Conservation (phyloP, 1,140 invertebrate genomes). For the Babylonia areolata region DNA sequence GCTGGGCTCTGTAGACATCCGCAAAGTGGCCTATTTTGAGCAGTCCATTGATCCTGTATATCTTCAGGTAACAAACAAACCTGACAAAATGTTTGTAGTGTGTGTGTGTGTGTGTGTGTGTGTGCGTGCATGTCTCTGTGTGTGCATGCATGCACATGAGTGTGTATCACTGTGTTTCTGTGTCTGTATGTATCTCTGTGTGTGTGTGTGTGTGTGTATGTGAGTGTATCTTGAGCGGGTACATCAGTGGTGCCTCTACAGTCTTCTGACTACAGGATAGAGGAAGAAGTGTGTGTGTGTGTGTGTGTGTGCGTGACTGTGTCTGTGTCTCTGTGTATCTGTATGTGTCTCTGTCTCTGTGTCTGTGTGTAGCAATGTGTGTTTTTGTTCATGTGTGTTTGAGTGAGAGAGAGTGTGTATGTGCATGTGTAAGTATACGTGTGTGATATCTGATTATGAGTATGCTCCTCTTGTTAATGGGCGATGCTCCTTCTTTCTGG, state of each 20-base stretch:
- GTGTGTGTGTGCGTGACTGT: not conserved
- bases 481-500: too few species aligned
- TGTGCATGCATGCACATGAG: not conserved
- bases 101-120: conserved; percentile 5
- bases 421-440: too few species aligned
- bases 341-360: too few species aligned
- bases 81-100: too few species aligned
- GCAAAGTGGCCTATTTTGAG: conserved; percentile 71
- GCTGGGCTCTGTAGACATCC: conserved; percentile 62
- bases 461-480: too few species aligned
- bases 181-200: not conserved
- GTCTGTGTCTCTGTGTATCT: not conserved
- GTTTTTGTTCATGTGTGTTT: too few species aligned
- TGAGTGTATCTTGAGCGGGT: not conserved
- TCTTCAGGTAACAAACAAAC: conserved; percentile 51
- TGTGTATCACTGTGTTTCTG: not conserved
- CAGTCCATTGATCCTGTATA: conserved; percentile 68
- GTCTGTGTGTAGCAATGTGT: too few species aligned
- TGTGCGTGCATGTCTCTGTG: not conserved
- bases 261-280: too few species aligned
- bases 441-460: too few species aligned
- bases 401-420: too few species aligned
- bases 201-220: conserved; percentile 7
- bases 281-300: not conserved
- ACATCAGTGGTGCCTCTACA: too few species aligned